Conservation (phyloP, 1,140 invertebrate genomes). For the Steinernema khuongi region DNA sequence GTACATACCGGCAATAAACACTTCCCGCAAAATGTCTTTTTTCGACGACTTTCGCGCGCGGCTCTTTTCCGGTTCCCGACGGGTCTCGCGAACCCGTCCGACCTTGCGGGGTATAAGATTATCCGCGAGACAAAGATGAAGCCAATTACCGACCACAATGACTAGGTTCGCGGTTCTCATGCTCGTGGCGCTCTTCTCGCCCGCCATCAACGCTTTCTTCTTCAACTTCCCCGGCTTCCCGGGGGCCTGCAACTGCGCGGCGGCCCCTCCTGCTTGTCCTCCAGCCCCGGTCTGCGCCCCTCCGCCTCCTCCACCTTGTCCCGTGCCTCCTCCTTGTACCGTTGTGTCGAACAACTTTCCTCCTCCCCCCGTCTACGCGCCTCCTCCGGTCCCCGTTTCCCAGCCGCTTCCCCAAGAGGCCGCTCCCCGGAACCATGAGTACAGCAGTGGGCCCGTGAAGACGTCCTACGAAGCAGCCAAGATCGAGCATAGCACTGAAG, state of each 20-base stretch:
- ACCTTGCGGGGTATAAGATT: not conserved
- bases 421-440: constrained; percentile 10
- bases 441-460: constrained; percentile 10
- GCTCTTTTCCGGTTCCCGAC: not conserved
- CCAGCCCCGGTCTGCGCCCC: constrained; percentile 11
- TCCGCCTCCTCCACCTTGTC: constrained; percentile 25
- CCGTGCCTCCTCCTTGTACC: not conserved
- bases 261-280: not conserved
- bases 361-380: not conserved
- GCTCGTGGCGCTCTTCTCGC: constrained; percentile 8
- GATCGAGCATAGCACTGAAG: constrained; percentile 15
- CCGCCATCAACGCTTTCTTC: constrained; percentile 18
- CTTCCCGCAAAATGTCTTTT: not conserved
- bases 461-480: not conserved
- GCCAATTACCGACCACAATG: constrained; percentile 16
- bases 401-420: constrained; percentile 1
- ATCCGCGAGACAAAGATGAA: not conserved
- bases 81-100: constrained; percentile 2
- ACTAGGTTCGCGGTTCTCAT: constrained; percentile 21
- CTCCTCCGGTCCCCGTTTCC: constrained; percentile 14
- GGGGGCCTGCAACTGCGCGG: constrained; percentile 14
- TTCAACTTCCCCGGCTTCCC: constrained; percentile 10
- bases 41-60: not conserved
- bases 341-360: not conserved
- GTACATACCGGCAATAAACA: not conserved